Conservation (phyloP, 1,140 invertebrate genomes). For the Drosophila navojoa region DNA sequence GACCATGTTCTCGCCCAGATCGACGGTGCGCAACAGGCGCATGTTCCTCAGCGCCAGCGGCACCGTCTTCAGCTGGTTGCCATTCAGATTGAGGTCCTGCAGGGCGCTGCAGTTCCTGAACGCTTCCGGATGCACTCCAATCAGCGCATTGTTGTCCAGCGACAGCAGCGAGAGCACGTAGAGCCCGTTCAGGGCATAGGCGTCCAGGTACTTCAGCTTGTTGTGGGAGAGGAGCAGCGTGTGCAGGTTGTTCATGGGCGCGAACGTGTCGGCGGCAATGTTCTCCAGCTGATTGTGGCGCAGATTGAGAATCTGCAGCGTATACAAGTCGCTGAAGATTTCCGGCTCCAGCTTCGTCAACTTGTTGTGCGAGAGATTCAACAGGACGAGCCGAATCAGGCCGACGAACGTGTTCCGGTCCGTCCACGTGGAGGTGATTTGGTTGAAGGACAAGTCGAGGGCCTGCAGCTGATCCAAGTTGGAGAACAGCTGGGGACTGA, state of each 20-base stretch:
- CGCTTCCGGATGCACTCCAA: slow-evolving; percentile 90
- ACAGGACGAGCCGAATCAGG: slow-evolving; percentile 92
- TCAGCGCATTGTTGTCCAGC: slow-evolving; percentile 91
- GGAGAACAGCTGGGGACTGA: slow-evolving; percentile 91
- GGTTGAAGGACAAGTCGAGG: slow-evolving; percentile 94
- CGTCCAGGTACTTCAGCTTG: slow-evolving; percentile 90
- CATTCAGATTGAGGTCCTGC: slow-evolving; percentile 93
- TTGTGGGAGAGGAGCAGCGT: slow-evolving; percentile 92
- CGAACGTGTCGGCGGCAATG: slow-evolving; percentile 91
- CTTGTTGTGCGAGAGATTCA: slow-evolving; percentile 94
- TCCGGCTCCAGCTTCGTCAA: slow-evolving; percentile 91
- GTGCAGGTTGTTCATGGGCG: slow-evolving; percentile 92
- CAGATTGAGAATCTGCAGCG: slow-evolving; percentile 92
- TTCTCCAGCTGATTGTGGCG: slow-evolving; percentile 91
- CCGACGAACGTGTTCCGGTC: slow-evolving; percentile 93
- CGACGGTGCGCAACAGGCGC: slow-evolving; percentile 90
- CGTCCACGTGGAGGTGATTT: slow-evolving; percentile 92
- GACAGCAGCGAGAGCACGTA: slow-evolving; percentile 91
- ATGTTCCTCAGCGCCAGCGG: slow-evolving; percentile 91
- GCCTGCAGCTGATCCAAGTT: slow-evolving; percentile 93
- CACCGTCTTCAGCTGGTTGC: slow-evolving; percentile 91
- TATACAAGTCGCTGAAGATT: slow-evolving; percentile 92
- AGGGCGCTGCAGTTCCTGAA: slow-evolving; percentile 93
- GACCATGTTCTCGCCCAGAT: slow-evolving; percentile 93
- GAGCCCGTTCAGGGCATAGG: slow-evolving; percentile 90